phyloP scores from a whole-genome alignment of 2,113 vertebrate species.

The Pandion haliaetus region DNA sequence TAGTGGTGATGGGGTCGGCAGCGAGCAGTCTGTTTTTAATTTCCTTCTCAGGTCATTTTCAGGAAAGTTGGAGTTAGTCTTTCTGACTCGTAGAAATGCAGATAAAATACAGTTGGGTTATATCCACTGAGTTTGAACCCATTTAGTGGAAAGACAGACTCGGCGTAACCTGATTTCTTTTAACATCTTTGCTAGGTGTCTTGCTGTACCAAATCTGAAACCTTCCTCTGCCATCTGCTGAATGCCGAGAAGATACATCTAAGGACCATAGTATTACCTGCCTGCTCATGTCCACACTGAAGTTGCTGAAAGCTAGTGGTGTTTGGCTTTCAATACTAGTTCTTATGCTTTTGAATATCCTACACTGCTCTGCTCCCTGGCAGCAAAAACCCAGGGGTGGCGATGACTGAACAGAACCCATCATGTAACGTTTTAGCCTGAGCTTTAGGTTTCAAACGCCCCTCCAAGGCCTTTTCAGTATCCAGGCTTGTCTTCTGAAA shows the following conservation, averaged over 20 bases:
- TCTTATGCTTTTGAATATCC: not conserved
- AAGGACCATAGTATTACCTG: not conserved
- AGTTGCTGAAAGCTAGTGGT: not conserved
- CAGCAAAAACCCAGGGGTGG: not conserved
- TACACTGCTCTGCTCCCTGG: not conserved
- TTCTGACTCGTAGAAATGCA: too few species aligned
- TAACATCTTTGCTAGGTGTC: too few species aligned
- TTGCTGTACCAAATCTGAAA: too few species aligned
- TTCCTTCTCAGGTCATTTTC: too few species aligned
- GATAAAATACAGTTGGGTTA: too few species aligned
- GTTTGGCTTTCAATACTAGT: not conserved
- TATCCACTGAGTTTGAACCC: too few species aligned
- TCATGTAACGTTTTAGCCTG: not conserved
- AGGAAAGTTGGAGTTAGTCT: too few species aligned
- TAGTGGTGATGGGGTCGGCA: too few species aligned
- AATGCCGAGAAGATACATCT: not conserved
- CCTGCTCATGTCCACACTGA: not conserved
- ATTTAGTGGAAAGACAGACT: too few species aligned
- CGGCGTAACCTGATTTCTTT: too few species aligned
- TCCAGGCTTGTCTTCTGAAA: not conserved
- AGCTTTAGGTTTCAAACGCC: not conserved
- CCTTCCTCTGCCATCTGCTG: too few species aligned
- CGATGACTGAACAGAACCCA: not conserved
- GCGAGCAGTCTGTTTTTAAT: too few species aligned
- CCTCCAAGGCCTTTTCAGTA: not conserved